Evolutionary conservation across 2,888 invertebrate species (phyloP).

Genomic region (Antheraea yamamai): DNA sequence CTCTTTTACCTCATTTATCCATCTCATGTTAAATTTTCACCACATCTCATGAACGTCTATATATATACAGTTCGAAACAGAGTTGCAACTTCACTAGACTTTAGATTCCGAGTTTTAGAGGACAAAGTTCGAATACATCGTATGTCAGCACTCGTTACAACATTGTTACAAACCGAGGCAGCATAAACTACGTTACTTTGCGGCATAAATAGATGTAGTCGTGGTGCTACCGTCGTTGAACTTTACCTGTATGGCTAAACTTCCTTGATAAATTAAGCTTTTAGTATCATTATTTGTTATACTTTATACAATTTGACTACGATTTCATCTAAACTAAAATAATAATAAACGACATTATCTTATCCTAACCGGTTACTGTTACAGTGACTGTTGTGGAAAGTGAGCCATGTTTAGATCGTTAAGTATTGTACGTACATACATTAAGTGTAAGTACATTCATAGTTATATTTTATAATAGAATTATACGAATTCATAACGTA

Average conservation of each 20-base stretch:
- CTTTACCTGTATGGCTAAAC: neutral
- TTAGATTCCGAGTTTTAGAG: neutral
- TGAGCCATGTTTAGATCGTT: no score
- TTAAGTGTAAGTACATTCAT: no score
- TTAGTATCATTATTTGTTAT: neutral
- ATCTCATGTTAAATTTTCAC: neutral
- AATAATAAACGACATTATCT: neutral
- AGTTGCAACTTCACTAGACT: neutral
- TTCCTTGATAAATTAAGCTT: neutral
- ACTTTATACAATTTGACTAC: neutral
- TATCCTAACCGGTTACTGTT: no score
- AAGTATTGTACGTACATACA: no score
- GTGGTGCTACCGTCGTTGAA: neutral
- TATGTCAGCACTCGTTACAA: neutral
- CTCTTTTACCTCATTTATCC: neutral
- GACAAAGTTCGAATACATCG: neutral
- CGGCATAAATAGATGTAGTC: neutral
- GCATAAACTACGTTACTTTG: neutral
- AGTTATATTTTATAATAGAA: no score
- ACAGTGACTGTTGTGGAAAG: no score
- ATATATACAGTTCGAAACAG: neutral
- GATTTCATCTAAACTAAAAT: neutral
- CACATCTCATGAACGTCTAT: neutral
- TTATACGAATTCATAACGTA: no score
- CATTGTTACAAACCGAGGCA: neutral